phyloP scores from a whole-genome alignment of 2,113 vertebrate genomes.

The Dolichallabes microphthalmus region DNA sequence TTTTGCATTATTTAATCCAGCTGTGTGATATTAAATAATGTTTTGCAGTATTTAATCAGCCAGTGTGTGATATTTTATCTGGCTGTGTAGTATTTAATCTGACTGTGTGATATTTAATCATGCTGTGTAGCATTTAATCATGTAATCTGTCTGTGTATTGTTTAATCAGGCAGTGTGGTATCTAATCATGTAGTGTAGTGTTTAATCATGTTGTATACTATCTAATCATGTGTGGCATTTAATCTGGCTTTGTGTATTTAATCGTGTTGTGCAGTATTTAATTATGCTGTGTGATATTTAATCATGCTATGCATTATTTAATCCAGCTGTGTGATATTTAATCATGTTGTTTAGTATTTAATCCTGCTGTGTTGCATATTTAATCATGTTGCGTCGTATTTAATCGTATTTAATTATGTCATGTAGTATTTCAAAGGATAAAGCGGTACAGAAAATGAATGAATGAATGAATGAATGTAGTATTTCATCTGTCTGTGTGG shows the following conservation, averaged over 20 bases:
- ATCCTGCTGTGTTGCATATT: background rate
- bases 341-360: background rate
- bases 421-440: no score
- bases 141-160: background rate
- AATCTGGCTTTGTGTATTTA: background rate
- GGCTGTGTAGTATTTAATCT: background rate
- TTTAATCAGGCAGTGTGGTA: background rate
- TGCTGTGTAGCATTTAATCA: background rate
- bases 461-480: no score
- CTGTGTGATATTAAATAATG: background rate
- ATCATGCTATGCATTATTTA: background rate
- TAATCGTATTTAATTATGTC: background rate
- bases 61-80: background rate
- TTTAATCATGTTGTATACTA: background rate
- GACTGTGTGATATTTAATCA: background rate
- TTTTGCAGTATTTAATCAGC: background rate
- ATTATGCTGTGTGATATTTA: background rate
- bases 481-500: no score
- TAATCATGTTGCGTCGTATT: background rate
- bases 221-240: background rate
- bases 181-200: background rate
- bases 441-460: no score
- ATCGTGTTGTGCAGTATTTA: background rate
- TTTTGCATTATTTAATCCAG: background rate
- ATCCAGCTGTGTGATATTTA: background rate